A percentile compares a stretch with the other conserved stretches of the same genome.
Conservation (phyloP, 35 echinoderm and acorn worm genomes). For the Lytechinus pictus region DNA sequence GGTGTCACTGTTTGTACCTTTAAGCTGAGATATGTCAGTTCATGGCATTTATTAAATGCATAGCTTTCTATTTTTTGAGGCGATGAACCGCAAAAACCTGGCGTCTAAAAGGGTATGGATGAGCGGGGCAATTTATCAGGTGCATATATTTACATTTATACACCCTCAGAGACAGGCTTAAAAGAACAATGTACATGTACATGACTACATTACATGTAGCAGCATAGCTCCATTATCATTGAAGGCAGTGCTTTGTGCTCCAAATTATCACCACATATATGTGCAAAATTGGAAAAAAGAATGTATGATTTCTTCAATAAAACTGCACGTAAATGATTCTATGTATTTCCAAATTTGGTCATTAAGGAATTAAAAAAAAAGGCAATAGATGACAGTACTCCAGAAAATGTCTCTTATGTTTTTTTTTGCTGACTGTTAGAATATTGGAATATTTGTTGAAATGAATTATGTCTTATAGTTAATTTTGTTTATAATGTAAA, state of each 20-base stretch:
- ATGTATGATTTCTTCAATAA: too few relatives aligned
- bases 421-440: too few relatives aligned
- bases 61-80: background rate
- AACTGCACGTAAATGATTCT: too few relatives aligned
- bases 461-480: too few relatives aligned
- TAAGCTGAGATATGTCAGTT: background rate
- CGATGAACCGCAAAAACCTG: background rate
- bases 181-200: background rate
- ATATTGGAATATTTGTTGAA: too few relatives aligned
- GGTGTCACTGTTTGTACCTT: background rate
- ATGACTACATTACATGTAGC: background rate
- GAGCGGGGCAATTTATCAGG: background rate
- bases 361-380: too few relatives aligned
- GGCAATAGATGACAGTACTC: too few relatives aligned
- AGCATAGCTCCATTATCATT: background rate
- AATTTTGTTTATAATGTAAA: too few relatives aligned
- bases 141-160: background rate
- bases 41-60: background rate
- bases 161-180: background rate
- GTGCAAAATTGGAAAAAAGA: too few relatives aligned
- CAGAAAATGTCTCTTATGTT: too few relatives aligned
- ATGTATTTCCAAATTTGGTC: too few relatives aligned
- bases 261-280: too few relatives aligned
- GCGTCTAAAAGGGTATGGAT: background rate
- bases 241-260: background rate